Conservation (phyloP, 2,797 vertebrate genomes). For the Distichodus sexfasciatus region DNA sequence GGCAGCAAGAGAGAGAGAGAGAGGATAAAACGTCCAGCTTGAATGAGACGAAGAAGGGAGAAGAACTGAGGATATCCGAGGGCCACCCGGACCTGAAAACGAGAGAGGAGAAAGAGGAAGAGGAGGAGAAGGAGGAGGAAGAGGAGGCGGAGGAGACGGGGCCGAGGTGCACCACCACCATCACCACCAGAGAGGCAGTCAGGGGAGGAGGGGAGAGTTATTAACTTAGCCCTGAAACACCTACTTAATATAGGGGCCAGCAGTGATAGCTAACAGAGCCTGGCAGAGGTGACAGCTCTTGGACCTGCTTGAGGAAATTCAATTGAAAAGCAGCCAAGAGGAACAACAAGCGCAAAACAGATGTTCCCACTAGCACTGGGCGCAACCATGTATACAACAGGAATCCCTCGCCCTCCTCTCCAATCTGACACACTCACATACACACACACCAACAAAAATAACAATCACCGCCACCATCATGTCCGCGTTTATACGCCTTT, state of each 20-base stretch:
- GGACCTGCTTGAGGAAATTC: constrained; percentile 99
- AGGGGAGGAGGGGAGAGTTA: constrained; percentile 91
- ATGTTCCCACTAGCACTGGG: constrained; percentile 86
- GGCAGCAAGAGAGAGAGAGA: not conserved
- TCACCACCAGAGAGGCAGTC: constrained; percentile 78
- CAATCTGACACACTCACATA: constrained; percentile 48
- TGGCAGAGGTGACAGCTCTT: constrained; percentile 96
- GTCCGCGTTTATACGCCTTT: constrained; percentile 41
- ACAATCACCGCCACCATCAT: constrained; percentile 64
- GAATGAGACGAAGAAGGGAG: constrained; percentile 50
- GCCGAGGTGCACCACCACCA: constrained; percentile 63
- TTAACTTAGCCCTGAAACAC: constrained; percentile 99
- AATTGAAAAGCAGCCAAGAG: constrained; percentile 99
- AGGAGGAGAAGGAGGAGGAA: constrained; percentile 62
- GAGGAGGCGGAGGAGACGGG: constrained; percentile 41
- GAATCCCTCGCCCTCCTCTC: constrained; percentile 39
- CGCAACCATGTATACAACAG: constrained; percentile 76
- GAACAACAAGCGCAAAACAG: constrained; percentile 97
- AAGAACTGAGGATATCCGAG: constrained; percentile 66
- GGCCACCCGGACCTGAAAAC: constrained; percentile 56
- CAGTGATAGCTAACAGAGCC: constrained; percentile 97
- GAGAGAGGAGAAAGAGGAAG: constrained; percentile 38
- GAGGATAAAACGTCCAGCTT: not conserved
- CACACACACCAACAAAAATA: constrained; percentile 42
- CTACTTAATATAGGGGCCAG: constrained; percentile 97